These are phyloP conservation scores for Tympanuchus pallidicinctus DNA, from an alignment of 2,113 vertebrate species.

Conservation along the genomic window DNA sequence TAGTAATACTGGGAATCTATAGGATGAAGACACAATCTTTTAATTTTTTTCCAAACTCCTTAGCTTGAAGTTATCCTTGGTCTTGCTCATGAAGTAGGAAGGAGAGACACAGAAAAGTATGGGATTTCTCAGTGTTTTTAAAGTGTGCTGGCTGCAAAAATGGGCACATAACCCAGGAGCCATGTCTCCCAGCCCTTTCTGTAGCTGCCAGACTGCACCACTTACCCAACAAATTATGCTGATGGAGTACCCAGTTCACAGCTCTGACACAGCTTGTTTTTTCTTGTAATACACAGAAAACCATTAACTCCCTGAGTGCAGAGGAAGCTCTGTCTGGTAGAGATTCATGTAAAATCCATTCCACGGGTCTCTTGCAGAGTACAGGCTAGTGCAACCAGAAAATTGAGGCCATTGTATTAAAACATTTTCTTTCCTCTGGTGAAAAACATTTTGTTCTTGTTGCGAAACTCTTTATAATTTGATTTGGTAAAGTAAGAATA, in stretches of 20 bases:
- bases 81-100: neutral
- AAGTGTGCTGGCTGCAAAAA: neutral
- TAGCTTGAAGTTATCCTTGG: neutral
- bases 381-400: neutral
- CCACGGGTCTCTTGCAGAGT: neutral
- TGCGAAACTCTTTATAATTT: conserved; percentile 39
- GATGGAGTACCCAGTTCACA: neutral
- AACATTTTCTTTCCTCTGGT: neutral
- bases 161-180: neutral
- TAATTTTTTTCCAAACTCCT: neutral
- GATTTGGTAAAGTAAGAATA: conserved; percentile 56
- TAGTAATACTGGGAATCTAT: neutral
- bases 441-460: conserved; percentile 27
- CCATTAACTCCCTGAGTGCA: neutral
- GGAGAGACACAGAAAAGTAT: neutral
- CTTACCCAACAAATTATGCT: conserved; percentile 16
- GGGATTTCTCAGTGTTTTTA: neutral
- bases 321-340: neutral
- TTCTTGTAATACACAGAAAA: neutral
- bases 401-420: neutral
- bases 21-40: neutral
- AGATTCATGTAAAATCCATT: neutral
- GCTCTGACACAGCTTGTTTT: neutral
- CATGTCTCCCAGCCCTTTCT: neutral
- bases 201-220: neutral